Percentiles rank a stretch among this genome's conserved stretches.
Conservation (phyloP, 2,797 vertebrate species). For the Lutjanus campechanus region DNA sequence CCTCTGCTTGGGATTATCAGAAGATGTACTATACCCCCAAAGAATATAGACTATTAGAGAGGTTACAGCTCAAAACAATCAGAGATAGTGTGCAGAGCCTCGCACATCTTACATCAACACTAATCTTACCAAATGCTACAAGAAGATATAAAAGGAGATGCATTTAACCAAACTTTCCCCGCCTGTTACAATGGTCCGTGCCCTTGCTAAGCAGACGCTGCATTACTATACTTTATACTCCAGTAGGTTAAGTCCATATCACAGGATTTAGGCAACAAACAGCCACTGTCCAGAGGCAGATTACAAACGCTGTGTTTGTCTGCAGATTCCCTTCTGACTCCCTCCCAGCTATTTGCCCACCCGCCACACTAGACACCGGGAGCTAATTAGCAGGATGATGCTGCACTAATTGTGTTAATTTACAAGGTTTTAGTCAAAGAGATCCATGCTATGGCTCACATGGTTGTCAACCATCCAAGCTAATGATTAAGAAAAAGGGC, state of each 20-base stretch:
- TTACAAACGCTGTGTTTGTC: constrained; percentile 83
- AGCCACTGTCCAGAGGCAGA: constrained; percentile 68
- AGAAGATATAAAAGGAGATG: constrained; percentile 47
- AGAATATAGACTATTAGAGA: constrained; percentile 70
- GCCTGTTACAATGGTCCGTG: constrained; percentile 25
- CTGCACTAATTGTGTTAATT: constrained; percentile 99
- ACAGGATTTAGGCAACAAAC: constrained; percentile 73
- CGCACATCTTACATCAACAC: constrained; percentile 51
- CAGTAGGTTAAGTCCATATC: constrained; percentile 63
- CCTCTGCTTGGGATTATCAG: constrained; percentile 78
- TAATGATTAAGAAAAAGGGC: constrained; percentile 92
- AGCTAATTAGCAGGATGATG: constrained; percentile 99
- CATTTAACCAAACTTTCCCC: constrained; percentile 35
- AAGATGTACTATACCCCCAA: constrained; percentile 67
- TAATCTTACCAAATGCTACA: constrained; percentile 63
- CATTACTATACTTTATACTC: constrained; percentile 42
- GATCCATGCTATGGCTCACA: constrained; percentile 93
- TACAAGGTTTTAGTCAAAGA: constrained; percentile 99
- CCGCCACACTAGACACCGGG: constrained; percentile 91
- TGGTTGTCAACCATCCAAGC: constrained; percentile 92
- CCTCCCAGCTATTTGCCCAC: constrained; percentile 91
- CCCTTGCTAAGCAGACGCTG: constrained; percentile 38
- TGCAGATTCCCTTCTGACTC: constrained; percentile 91
- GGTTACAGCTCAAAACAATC: constrained; percentile 73
- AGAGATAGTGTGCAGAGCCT: constrained; percentile 41